Conservation (phyloP, 2,888 invertebrate species). For the Masnerella sp. region DNA sequence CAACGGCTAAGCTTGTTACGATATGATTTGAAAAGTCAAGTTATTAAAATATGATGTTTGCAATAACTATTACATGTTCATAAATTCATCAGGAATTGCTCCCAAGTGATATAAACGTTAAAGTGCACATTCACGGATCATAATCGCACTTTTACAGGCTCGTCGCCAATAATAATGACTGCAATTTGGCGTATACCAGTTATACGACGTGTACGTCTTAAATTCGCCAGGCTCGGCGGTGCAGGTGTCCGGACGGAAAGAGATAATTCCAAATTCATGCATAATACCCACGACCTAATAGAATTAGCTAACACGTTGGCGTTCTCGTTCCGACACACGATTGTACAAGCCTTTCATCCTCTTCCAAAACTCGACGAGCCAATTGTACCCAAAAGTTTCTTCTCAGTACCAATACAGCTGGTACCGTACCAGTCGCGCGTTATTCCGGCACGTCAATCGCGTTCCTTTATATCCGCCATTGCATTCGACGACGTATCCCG, state of each 20-base stretch:
- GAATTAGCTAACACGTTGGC: slow-evolving; percentile 47
- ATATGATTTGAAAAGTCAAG: not conserved
- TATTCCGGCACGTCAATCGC: slow-evolving; percentile 66
- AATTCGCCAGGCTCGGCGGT: not conserved
- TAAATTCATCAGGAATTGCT: too few relatives aligned
- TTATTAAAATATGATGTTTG: not conserved
- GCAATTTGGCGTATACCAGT: too few relatives aligned
- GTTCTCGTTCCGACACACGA: slow-evolving; percentile 35
- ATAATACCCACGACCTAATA: slow-evolving; percentile 39
- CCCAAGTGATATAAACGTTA: too few relatives aligned
- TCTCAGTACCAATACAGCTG: slow-evolving; percentile 71
- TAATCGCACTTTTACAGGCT: too few relatives aligned
- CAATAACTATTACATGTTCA: too few relatives aligned
- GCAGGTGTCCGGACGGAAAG: not conserved
- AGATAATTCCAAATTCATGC: slow-evolving; percentile 45
- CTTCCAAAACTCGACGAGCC: slow-evolving; percentile 49
- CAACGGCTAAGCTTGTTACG: not conserved
- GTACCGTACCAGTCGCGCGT: slow-evolving; percentile 77
- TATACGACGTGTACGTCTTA: not conserved
- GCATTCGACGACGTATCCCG: slow-evolving; percentile 40
- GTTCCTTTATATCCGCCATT: slow-evolving; percentile 59
- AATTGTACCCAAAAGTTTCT: slow-evolving; percentile 61
- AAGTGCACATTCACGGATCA: too few relatives aligned
- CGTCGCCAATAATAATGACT: too few relatives aligned
- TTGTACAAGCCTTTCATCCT: slow-evolving; percentile 42